Evolutionary conservation across 2,113 vertebrate genomes (phyloP), one percentile per base, ranked within the genome.

Genomic region (Leptodactylus fuscus): DNA sequence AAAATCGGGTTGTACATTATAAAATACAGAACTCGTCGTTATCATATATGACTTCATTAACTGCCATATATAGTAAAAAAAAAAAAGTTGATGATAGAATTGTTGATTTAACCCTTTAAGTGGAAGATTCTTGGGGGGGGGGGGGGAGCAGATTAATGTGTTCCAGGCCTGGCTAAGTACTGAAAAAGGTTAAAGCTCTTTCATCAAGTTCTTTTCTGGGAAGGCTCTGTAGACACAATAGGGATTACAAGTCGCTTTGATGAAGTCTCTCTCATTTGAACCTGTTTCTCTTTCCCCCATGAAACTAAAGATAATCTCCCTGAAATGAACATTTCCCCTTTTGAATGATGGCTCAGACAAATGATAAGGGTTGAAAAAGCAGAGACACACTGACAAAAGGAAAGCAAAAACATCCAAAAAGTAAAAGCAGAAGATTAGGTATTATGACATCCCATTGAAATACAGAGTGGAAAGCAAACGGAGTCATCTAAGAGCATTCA

Each of bases 211-310:
- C 89, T 89, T 34, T 82, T 78, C 87, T 76, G 76, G 78, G 87
- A 90, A 88, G 85, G 90, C 89, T 85, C 89, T 81, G 84, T 67
- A 90, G 88, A 89, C 83, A 91, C 78, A 92, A 91, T 81, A 88
- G 34, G 49, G 81, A 91, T 90, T 91, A 88, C 48, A 90, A 88
- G 75, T 49, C 22, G 88, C 87, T 93, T 87, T 88, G 82, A 91
- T 87, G 81, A 90, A 89, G 53, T 82, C 49, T 83, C 83, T 71
- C 76, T 87, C 60, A 90, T 91, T 91, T 88, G 85, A 90, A 89
- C 67, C 81, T 90, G 77, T 83, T 94, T 91, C 80, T 88, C 70
- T 82, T 82, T 92, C 88, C 83, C 90, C 89, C 84, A 87, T 62
- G 41, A 77, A 91, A 89, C 81, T 79, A 89, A 85, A 90, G 49